Evolutionary conservation across 2,113 vertebrate species (phyloP).

Genomic region (Rhipidura dahli): DNA sequence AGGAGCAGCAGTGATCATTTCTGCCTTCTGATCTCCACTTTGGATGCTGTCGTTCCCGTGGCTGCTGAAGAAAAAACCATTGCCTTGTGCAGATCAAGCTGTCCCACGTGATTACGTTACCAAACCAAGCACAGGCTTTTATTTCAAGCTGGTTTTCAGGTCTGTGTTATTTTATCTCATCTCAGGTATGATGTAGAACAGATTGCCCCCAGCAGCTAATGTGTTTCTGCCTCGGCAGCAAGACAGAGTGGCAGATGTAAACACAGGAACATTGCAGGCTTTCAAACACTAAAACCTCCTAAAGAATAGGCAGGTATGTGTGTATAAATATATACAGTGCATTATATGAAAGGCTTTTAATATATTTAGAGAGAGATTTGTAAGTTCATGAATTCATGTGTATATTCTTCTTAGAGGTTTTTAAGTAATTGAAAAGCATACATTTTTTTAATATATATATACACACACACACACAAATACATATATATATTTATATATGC

Average conservation of each 20-base stretch:
- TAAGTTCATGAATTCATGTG: neutral
- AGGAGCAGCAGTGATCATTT: neutral
- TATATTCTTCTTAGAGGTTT: neutral
- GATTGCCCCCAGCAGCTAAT: slow-evolving; percentile 1
- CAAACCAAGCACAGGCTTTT: neutral
- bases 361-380: neutral
- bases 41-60: neutral
- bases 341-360: neutral
- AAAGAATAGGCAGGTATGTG: neutral
- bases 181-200: neutral
- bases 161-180: neutral
- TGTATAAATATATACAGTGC: neutral
- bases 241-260: slow-evolving; percentile 7
- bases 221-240: neutral
- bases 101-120: neutral
- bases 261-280: neutral
- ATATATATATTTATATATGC: neutral
- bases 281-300: neutral
- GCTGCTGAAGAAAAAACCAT: neutral
- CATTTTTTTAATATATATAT: neutral
- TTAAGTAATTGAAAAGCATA: neutral
- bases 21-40: neutral
- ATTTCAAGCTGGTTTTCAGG: neutral
- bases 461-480: fast-evolving
- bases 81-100: neutral